phyloP scores from a whole-genome alignment of 2,888 invertebrate genomes.

The Sericinus montela region DNA sequence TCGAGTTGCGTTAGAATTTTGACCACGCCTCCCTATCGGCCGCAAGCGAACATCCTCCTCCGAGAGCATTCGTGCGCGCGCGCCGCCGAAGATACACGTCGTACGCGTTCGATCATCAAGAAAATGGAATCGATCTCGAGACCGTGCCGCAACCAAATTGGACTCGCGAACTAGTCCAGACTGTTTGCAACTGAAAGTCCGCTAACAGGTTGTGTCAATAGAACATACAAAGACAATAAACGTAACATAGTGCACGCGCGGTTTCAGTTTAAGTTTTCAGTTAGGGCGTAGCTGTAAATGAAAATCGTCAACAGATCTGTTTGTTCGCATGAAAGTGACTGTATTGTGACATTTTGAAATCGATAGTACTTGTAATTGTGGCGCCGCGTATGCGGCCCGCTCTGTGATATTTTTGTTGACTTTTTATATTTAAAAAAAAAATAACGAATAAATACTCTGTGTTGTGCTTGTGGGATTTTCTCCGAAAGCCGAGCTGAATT shows the following conservation, averaged over 20 bases:
- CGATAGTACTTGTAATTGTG: conserved; percentile 53
- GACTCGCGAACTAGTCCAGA: conserved; percentile 17
- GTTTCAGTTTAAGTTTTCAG: conserved; percentile 66
- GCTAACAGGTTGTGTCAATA: conserved; percentile 18
- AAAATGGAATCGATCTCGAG: conserved; percentile 58
- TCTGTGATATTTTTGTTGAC: conserved; percentile 12
- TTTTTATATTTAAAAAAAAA: background rate
- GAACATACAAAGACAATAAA: conserved; percentile 29
- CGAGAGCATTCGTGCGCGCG: conserved; percentile 74
- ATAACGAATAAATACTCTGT: conserved; percentile 31
- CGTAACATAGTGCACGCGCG: conserved; percentile 34
- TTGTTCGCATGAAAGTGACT: conserved; percentile 66
- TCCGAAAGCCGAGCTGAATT: conserved; percentile 26
- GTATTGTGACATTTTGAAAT: conserved; percentile 62
- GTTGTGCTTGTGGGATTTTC: conserved; percentile 68
- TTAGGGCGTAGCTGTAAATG: conserved; percentile 52
- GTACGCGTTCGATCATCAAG: conserved; percentile 39
- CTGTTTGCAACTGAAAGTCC: conserved; percentile 15
- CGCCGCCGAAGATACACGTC: conserved; percentile 64
- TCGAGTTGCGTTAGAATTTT: conserved; percentile 73
- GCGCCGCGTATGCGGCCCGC: conserved; percentile 42
- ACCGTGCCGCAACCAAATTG: conserved; percentile 33
- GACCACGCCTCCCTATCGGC: conserved; percentile 64
- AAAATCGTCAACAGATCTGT: conserved; percentile 42
- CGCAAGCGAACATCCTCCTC: conserved; percentile 66